Evolutionary conservation across 2,797 vertebrate species (phyloP).

Genomic region (Lacerta agilis): DNA sequence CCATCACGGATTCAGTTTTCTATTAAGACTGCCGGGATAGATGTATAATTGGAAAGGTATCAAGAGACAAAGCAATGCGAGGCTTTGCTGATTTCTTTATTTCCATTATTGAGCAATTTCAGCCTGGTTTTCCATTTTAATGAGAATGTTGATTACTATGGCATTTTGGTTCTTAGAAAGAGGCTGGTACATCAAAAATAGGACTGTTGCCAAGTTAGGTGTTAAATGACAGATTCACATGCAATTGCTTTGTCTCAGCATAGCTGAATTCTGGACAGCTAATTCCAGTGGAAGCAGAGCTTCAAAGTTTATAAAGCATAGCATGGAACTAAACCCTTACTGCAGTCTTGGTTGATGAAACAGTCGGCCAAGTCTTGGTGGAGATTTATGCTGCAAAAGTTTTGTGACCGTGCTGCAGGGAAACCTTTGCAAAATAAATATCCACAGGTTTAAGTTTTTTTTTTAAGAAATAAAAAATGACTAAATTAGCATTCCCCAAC

Average conservation of each 20-base stretch:
- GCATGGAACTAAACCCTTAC: too few species aligned
- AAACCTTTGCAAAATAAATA: neutral
- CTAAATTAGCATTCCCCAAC: too few species aligned
- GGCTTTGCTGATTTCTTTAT: constrained; percentile 7
- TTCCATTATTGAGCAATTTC: constrained; percentile 22
- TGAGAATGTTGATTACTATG: constrained; percentile 13
- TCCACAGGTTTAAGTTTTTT: neutral
- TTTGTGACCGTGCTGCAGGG: too few species aligned
- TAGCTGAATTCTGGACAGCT: too few species aligned
- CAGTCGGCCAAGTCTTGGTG: neutral
- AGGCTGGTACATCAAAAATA: neutral
- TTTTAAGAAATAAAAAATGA: too few species aligned
- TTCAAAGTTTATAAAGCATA: neutral
- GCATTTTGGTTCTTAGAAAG: neutral
- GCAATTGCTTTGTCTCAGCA: neutral
- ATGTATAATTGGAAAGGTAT: constrained; percentile 11
- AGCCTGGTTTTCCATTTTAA: constrained; percentile 21
- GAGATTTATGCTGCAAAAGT: too few species aligned
- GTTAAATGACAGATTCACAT: neutral
- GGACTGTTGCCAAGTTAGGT: neutral
- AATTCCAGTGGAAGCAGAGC: neutral
- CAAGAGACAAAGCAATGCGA: neutral
- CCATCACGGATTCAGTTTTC: neutral
- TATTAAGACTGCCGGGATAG: neutral
- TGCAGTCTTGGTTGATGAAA: neutral